Conservation (phyloP, 2,797 vertebrate species). For the Cheirogaleus major region DNA sequence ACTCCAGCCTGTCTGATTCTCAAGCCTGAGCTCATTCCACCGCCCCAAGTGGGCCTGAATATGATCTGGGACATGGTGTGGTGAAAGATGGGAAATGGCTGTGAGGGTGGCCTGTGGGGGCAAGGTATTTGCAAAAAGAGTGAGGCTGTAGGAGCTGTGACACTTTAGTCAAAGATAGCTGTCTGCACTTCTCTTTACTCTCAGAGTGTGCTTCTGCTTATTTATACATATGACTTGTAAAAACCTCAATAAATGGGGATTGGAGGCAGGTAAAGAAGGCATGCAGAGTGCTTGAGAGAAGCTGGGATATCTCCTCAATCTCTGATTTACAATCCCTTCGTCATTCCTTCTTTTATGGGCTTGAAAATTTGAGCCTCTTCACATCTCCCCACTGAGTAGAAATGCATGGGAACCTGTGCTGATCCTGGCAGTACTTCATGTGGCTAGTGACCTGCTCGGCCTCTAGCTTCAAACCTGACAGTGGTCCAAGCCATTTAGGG, state of each 20-base stretch:
- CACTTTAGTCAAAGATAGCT: background rate
- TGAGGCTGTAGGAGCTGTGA: background rate
- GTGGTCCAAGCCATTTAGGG: background rate
- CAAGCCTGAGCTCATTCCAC: background rate
- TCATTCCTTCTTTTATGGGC: background rate
- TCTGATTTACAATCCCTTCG: background rate
- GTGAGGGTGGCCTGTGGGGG: background rate
- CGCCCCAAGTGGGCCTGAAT: background rate
- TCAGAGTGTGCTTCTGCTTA: background rate
- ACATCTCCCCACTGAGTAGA: background rate
- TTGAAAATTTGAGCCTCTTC: background rate
- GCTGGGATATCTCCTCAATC: background rate
- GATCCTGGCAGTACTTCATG: background rate
- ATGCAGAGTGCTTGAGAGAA: background rate
- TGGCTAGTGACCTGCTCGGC: background rate
- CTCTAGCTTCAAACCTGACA: background rate
- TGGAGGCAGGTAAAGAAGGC: background rate
- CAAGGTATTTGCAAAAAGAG: background rate
- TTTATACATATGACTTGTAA: background rate
- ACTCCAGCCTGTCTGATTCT: background rate
- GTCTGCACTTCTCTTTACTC: background rate
- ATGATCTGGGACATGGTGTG: background rate
- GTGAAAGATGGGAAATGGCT: background rate
- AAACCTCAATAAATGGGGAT: background rate
- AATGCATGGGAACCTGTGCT: background rate